Evolutionary conservation across 2,888 invertebrate species (phyloP), one percentile per base, ranked within the genome.

Genomic region (Hypsopygia costalis): DNA sequence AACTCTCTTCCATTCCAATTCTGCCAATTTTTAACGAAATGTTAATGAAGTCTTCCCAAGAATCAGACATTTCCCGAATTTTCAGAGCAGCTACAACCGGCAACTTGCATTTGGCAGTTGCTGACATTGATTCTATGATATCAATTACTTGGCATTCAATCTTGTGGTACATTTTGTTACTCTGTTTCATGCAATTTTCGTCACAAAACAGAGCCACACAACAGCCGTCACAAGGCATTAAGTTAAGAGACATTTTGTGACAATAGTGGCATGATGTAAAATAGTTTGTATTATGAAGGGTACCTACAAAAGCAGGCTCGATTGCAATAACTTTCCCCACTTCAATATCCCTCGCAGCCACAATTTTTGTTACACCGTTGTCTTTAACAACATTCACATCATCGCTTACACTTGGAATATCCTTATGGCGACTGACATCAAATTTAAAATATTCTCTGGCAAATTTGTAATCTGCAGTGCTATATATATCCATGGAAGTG

Each of bases 151-250:
- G 28, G 35, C 66, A 67, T 46, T 62, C 63, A 39, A 47, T 37
- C 0, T 40, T 31, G 30, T 67, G 66, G 11, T 52, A 61, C 27
- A 58, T 52, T 1, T 31, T 10, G 7, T 6, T 1, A 11, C 12
- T 6, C 7, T 4, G 31, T 0, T 40, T 20, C 11, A 41, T 5
- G 36, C 57, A 53, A 3, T 36, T 8, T 8, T 56, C 45, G 41
- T 49, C 36, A 36, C 66, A 67, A 36, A 60, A 67, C 8, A 65
- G 27, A 4, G 45, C 58, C 8, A n/a, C 4, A 29, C 47, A 49
- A 32, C 66, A 67, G 3, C 35, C 40, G 2, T 58, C 49, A 30
- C 66, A 67, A 0, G 66, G 64, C n/a, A 55, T 50, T 22, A 67
- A 42, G 36, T 60, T 60, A 6, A 52, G 37, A 21, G 34, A 9